Percentiles rank a stretch among this genome's conserved stretches.
phyloP scores from a whole-genome alignment of 1,140 invertebrate species.

The Planococcus citri region DNA sequence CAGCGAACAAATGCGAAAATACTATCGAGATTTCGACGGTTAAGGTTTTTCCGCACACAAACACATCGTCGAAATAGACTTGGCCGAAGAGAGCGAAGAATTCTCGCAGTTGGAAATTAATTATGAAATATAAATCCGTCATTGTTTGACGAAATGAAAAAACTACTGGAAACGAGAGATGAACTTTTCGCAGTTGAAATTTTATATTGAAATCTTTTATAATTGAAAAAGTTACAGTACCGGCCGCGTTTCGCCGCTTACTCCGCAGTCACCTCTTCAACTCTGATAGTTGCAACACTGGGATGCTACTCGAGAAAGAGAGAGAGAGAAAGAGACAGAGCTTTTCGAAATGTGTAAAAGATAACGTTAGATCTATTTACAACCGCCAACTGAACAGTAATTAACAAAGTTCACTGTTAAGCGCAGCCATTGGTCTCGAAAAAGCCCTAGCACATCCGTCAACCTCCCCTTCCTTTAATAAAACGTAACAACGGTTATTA shows the following conservation, averaged over 20 bases:
- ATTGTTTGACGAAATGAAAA: neutral
- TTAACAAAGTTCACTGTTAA: slow-evolving; percentile 17
- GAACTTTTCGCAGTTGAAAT: neutral
- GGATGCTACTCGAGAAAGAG: too few relatives aligned
- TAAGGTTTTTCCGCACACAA: too few relatives aligned
- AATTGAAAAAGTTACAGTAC: neutral
- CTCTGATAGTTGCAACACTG: too few relatives aligned
- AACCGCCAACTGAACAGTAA: slow-evolving; percentile 18
- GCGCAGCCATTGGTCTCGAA: neutral
- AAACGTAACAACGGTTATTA: slow-evolving; percentile 12
- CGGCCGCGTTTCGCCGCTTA: too few relatives aligned
- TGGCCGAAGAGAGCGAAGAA: too few relatives aligned
- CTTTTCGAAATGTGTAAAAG: slow-evolving; percentile 13
- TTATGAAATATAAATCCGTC: neutral
- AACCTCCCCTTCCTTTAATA: neutral
- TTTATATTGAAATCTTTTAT: slow-evolving; percentile 8
- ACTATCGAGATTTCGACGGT: too few relatives aligned
- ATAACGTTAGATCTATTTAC: slow-evolving; percentile 16
- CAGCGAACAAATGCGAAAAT: too few relatives aligned
- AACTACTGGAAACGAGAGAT: neutral
- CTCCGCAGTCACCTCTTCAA: neutral
- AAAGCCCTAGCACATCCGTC: neutral
- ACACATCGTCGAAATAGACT: too few relatives aligned
- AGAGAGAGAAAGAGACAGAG: too few relatives aligned
- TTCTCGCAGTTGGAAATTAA: too few relatives aligned